Conservation (phyloP, 2,113 vertebrate genomes). For the Ophthalmolycus amberensis region DNA sequence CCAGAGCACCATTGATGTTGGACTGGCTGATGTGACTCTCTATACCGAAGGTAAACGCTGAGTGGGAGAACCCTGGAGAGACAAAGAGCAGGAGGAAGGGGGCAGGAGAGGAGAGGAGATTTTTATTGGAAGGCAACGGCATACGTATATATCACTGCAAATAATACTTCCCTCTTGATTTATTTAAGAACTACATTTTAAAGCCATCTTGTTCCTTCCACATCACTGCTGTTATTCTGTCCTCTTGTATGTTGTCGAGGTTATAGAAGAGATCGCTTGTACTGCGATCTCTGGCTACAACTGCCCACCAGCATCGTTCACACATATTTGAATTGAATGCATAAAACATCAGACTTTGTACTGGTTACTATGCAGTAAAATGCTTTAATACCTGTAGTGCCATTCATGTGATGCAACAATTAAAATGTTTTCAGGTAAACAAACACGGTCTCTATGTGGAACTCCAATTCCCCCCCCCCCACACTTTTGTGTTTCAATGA, state of each 20-base stretch:
- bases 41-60: conserved; percentile 98
- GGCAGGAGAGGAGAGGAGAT: background rate
- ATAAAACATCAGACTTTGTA: background rate
- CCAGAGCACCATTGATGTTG: conserved; percentile 98
- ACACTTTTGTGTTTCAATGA: background rate
- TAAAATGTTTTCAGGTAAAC: background rate
- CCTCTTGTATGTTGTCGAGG: background rate
- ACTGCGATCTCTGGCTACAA: background rate
- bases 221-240: background rate
- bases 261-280: background rate
- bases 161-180: background rate
- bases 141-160: background rate
- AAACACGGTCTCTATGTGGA: background rate
- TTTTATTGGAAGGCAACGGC: background rate
- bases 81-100: background rate
- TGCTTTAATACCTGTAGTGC: background rate
- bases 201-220: background rate
- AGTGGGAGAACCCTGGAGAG: conserved; percentile 95
- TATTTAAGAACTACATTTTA: background rate
- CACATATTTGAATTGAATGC: background rate
- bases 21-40: conserved; percentile 99
- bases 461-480: background rate
- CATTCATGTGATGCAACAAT: background rate
- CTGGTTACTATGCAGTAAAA: background rate
- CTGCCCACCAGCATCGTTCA: background rate